Evolutionary conservation across 2,797 vertebrate genomes (phyloP).

Genomic region (Nannoperca obscura): DNA sequence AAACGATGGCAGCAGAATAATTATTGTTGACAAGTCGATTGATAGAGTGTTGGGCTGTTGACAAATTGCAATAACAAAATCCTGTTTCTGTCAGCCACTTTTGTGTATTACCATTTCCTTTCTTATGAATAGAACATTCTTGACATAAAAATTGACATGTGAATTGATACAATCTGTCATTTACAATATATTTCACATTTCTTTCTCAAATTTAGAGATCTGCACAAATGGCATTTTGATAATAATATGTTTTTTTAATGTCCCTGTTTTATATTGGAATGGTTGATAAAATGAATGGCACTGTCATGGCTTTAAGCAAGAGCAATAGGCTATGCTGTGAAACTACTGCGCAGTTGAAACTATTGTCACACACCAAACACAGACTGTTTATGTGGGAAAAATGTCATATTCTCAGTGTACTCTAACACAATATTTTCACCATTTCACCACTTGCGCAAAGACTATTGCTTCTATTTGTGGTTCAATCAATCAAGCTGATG

Average conservation of each 20-base stretch:
- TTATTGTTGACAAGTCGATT: conserved; percentile 83
- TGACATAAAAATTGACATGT: conserved; percentile 68
- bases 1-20: conserved; percentile 79
- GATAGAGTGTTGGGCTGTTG: conserved; percentile 78
- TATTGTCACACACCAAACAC: conserved; percentile 11
- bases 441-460: background rate
- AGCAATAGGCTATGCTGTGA: conserved; percentile 27
- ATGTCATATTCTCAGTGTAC: background rate
- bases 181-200: conserved; percentile 62
- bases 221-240: conserved; percentile 66
- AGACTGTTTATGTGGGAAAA: background rate
- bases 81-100: conserved; percentile 81
- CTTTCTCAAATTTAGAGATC: conserved; percentile 72
- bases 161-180: conserved; percentile 77
- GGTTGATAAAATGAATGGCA: conserved; percentile 51
- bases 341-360: conserved; percentile 24
- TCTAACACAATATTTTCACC: background rate
- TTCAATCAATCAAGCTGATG: background rate
- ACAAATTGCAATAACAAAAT: conserved; percentile 82
- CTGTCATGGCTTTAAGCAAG: conserved; percentile 53
- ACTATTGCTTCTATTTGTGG: background rate
- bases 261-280: conserved; percentile 33
- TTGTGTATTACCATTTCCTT: conserved; percentile 69
- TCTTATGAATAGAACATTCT: conserved; percentile 66
- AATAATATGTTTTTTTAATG: background rate